Base-by-base conservation (phyloP, 1,140 invertebrate species). In the Acromyrmex heyeri region DNA sequence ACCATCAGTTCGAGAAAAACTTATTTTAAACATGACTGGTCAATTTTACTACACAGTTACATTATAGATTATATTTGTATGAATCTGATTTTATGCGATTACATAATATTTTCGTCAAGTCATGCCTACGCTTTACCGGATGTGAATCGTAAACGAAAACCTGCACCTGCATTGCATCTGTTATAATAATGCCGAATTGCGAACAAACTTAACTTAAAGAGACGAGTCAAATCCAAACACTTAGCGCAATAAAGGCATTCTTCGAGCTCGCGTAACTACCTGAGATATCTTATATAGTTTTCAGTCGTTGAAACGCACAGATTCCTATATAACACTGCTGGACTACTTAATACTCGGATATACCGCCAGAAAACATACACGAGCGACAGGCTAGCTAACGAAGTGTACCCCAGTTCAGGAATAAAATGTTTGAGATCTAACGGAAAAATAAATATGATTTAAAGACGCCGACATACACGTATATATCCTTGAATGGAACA, bases 241-340 rank as follows among this genome's bases (percentile, higher is more conserved):
- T 83, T 75, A 73, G 69, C 69, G 75, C 72, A 85, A 48, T 67
- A 85, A 85, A 85, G 83, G 83, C 88, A 83, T 90, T 48, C 70
- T 82, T 79, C 76, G 30, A 81, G 77, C 88, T 90, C 81, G 72
- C 72, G 27, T 86, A 82, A 73, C 88, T 90, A 90, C 88, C 88
- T 90, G 89, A 90, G 88, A 90, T 87, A 90, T 89, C 86, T 85
- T 90, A 87, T 90, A 85, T 87, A 75, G 55, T 77, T 90, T 90
- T 90, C 89, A 90, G 89, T 90, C 89, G 27, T 90, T 90, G 87
- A 83, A 88, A 87, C 79, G 79, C 79, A 83, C 38, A 30, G 55
- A 83, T 83, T 83, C 48, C 69, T 83, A 83, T 83, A 73, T 83
- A 83, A 83, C 55, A 73, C 79, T 83, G 79, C 79, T 83, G 69